phyloP scores from a whole-genome alignment of 2,888 invertebrate genomes.

The Drosophila aldrichi region DNA sequence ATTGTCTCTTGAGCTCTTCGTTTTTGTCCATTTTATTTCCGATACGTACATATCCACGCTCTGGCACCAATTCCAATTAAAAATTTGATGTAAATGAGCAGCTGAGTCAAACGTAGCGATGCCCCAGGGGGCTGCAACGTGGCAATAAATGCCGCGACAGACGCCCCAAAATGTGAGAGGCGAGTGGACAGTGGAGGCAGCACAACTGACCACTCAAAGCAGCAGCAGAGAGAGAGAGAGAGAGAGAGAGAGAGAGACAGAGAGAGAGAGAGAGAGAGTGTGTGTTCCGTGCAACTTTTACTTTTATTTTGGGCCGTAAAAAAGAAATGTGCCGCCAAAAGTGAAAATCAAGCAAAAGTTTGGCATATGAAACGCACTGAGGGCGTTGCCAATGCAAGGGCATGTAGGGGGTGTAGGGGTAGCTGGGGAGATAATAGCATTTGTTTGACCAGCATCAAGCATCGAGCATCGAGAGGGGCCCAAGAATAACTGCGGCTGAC shows the following conservation, averaged over 20 bases:
- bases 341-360: conserved; percentile 77
- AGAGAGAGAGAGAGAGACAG: not conserved
- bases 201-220: conserved; percentile 53
- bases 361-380: conserved; percentile 33
- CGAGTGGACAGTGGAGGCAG: conserved; percentile 16
- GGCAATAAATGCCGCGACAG: conserved; percentile 78
- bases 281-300: conserved; percentile 61
- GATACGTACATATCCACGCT: conserved; percentile 16
- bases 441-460: conserved; percentile 62
- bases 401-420: not conserved
- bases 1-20: conserved; percentile 9
- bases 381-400: conserved; percentile 22
- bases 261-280: not conserved
- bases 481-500: conserved; percentile 83
- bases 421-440: conserved; percentile 57
- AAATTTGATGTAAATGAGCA: conserved; percentile 79
- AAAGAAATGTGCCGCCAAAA: conserved; percentile 72
- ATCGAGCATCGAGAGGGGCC: conserved; percentile 38
- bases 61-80: conserved; percentile 69
- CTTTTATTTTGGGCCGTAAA: conserved; percentile 72
- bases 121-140: conserved; percentile 56
- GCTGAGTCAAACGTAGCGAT: conserved; percentile 60
- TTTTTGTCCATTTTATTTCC: not conserved
- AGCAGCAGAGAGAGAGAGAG: not conserved
- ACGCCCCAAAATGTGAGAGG: conserved; percentile 52